Evolutionary conservation across 2,797 vertebrate genomes (phyloP).

Genomic region (Coluber constrictor): DNA sequence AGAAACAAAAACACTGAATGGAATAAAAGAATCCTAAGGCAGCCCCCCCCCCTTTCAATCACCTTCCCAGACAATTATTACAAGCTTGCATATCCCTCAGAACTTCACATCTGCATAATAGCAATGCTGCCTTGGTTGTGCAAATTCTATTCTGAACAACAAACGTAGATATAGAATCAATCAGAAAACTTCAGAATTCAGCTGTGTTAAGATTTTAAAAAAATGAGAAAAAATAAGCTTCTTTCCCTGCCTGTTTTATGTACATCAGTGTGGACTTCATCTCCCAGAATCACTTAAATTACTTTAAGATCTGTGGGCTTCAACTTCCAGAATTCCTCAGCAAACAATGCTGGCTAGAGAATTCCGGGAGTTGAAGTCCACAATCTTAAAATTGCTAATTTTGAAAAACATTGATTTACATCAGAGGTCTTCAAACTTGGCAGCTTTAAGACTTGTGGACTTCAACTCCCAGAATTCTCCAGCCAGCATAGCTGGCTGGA

Average conservation of each 20-base stretch:
- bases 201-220: neutral
- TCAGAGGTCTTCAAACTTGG: too few relatives aligned
- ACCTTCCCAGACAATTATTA: neutral
- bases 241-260: neutral
- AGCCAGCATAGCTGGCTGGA: too few relatives aligned
- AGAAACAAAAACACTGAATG: too few relatives aligned
- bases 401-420: neutral
- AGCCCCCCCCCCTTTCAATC: neutral
- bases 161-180: neutral
- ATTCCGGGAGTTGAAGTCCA: neutral
- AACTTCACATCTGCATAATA: neutral
- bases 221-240: neutral
- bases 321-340: neutral
- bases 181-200: neutral
- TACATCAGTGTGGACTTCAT: neutral
- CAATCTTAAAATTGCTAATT: neutral
- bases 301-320: neutral
- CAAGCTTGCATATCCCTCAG: neutral
- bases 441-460: too few relatives aligned
- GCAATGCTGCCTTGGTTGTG: too few relatives aligned
- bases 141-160: neutral
- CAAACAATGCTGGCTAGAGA: neutral
- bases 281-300: neutral
- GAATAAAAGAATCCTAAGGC: too few relatives aligned
- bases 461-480: too few relatives aligned